Evolutionary conservation across 1,140 invertebrate species (phyloP).

Genomic region (Euwallacea fornicatus): DNA sequence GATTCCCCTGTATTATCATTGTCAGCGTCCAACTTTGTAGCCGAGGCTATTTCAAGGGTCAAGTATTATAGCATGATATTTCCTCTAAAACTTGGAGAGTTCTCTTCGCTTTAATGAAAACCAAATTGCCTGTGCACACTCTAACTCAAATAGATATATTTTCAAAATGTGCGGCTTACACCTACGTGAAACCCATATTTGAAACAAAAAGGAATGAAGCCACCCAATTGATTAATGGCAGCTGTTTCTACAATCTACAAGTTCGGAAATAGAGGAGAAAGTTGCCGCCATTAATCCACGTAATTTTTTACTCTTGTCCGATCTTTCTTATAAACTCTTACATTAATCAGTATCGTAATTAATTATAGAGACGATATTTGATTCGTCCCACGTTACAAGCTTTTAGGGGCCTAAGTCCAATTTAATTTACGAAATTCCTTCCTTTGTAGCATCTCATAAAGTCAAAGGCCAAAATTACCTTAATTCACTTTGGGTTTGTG

Average conservation of each 20-base stretch:
- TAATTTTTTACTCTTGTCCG: conserved; percentile 24
- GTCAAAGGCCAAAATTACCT: no score
- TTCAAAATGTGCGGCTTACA: no score
- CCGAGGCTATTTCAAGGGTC: conserved; percentile 17
- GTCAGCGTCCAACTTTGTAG: conserved; percentile 18
- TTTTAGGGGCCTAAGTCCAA: background rate
- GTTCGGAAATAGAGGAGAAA: conserved; percentile 23
- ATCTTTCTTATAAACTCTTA: conserved; percentile 22
- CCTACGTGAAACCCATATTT: background rate
- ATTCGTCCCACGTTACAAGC: conserved; percentile 10
- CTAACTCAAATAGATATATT: no score
- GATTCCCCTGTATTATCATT: conserved; percentile 22
- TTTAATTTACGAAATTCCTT: background rate
- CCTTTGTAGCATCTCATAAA: no score
- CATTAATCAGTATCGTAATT: conserved; percentile 24
- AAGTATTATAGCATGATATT: conserved; percentile 21
- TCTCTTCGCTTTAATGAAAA: conserved; percentile 7
- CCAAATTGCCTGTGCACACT: background rate
- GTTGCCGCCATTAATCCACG: conserved; percentile 27
- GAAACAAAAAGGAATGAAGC: conserved; percentile 21
- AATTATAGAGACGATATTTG: conserved; percentile 16
- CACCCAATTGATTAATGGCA: conserved; percentile 27
- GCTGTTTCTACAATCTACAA: conserved; percentile 28
- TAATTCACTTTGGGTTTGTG: no score
- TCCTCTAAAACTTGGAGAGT: background rate